phyloP scores from a whole-genome alignment of 2,797 vertebrate species.

The Nasua narica region DNA sequence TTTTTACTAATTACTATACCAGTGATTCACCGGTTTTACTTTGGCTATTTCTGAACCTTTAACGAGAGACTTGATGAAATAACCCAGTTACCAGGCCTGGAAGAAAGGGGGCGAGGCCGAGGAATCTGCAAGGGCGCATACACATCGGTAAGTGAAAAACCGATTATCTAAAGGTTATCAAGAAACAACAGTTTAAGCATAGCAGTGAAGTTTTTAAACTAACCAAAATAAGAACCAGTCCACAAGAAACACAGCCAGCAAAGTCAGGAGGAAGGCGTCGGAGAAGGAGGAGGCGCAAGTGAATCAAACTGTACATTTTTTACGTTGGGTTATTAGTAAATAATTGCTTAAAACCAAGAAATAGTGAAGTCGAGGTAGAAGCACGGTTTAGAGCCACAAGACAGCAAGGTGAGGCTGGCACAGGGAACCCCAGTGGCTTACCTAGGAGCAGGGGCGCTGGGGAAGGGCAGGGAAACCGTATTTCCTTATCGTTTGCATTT shows the following conservation, averaged over 20 bases:
- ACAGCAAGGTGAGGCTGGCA: background rate
- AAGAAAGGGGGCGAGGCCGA: background rate
- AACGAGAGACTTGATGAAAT: background rate
- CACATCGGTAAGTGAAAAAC: background rate
- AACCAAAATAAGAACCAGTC: background rate
- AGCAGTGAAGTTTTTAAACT: background rate
- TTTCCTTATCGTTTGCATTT: background rate
- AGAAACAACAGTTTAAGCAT: background rate
- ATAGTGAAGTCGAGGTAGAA: background rate
- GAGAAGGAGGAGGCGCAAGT: background rate
- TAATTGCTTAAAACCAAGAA: background rate
- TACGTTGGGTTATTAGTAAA: background rate
- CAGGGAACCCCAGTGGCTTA: background rate
- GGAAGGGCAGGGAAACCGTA: background rate
- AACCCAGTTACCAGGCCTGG: background rate
- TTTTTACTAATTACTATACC: background rate
- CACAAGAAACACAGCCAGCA: background rate
- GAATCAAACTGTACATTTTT: background rate
- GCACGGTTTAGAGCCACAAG: background rate
- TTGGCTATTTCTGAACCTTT: background rate
- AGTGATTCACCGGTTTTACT: background rate
- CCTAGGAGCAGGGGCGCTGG: background rate
- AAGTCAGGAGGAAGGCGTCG: background rate
- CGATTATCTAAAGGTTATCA: background rate
- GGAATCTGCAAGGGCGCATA: too few species aligned